Conservation (phyloP, 2,113 vertebrate genomes). For the Ornithorhynchus anatinus region DNA sequence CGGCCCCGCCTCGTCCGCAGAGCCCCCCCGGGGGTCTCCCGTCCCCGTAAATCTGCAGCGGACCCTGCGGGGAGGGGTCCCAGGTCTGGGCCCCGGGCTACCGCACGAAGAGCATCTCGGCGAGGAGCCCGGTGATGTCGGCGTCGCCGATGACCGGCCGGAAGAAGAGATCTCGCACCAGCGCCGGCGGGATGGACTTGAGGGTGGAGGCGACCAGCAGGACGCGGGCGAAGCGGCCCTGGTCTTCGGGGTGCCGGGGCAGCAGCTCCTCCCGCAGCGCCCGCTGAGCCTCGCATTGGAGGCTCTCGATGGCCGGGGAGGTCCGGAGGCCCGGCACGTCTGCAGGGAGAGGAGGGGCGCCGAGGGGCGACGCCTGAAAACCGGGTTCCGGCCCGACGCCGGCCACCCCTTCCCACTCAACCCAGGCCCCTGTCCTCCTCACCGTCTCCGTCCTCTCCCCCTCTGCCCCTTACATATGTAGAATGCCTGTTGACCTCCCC, state of each 20-base stretch:
- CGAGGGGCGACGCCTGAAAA: background rate
- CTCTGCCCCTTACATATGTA: too few species aligned
- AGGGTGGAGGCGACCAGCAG: conserved; percentile 78
- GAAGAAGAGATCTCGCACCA: conserved; percentile 89
- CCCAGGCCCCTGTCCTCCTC: background rate
- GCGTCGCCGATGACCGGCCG: conserved; percentile 82
- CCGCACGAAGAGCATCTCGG: conserved; percentile 81
- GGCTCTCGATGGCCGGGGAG: conserved; percentile 72
- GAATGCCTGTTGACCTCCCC: too few species aligned
- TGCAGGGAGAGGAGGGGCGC: conserved; percentile 48
- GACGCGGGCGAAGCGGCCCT: conserved; percentile 76
- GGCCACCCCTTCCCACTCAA: too few species aligned
- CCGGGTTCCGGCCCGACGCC: background rate
- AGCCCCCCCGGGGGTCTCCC: too few species aligned
- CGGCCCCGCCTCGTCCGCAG: too few species aligned
- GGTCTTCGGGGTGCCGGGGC: conserved; percentile 72
- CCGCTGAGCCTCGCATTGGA: conserved; percentile 86
- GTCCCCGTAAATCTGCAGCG: background rate
- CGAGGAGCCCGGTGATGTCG: conserved; percentile 79
- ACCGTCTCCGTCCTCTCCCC: too few species aligned
- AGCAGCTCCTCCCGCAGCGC: conserved; percentile 82
- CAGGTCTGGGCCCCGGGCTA: background rate
- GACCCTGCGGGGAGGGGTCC: background rate
- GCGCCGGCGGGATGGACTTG: conserved; percentile 76
- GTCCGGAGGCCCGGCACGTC: conserved; percentile 81